A percentile compares a stretch with the other conserved stretches of the same genome.
These are phyloP conservation scores for Motacilla alba DNA, from an alignment of 2,113 vertebrate genomes.

Conservation along the genomic window DNA sequence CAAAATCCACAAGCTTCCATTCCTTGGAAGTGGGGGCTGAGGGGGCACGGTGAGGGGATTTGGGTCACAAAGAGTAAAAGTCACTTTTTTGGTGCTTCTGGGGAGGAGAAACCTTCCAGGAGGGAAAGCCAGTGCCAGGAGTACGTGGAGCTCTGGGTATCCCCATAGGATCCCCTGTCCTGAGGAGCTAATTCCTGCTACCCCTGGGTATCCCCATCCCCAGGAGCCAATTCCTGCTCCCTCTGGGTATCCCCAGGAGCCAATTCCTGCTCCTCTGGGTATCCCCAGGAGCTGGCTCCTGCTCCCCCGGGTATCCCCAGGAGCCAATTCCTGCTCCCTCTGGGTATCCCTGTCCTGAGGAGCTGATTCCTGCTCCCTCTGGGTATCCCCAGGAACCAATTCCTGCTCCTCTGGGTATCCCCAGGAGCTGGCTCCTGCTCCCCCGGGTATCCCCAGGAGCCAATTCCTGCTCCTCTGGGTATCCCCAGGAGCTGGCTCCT, in stretches of 20 bases:
- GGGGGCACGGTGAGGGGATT: not conserved
- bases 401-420: no score
- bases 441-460: not conserved
- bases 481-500: no score
- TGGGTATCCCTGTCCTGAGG: not conserved
- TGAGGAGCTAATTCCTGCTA: no score
- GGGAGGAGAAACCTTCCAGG: not conserved
- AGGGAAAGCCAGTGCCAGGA: not conserved
- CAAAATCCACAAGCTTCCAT: not conserved
- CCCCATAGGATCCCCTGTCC: fast-evolving
- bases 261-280: no score
- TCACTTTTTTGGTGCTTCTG: not conserved
- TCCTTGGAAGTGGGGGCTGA: not conserved
- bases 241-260: not conserved
- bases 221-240: no score
- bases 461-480: no score
- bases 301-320: fast-evolving
- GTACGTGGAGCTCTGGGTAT: not conserved
- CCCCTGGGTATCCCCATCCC: no score
- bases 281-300: fast-evolving
- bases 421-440: no score
- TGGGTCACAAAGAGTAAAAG: not conserved
- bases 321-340: no score
- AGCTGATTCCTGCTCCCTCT: no score
- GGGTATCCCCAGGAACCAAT: not conserved